A percentile compares a stretch with the other conserved stretches of the same genome.
Evolutionary conservation across 92 coral and sea anemone genomes (phyloP).

Genomic region (Zoanthus solanderi): DNA sequence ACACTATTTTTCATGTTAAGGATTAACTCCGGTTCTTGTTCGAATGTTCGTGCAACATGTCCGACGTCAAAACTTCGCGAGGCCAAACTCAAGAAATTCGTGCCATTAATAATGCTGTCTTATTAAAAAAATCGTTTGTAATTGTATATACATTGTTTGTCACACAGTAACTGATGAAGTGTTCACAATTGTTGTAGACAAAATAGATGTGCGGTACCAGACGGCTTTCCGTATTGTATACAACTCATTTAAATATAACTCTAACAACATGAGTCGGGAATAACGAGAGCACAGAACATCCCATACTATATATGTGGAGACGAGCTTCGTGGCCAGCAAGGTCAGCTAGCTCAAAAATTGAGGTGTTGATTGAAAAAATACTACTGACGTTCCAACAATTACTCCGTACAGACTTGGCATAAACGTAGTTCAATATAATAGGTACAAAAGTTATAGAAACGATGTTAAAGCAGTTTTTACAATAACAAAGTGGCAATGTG

Average conservation of each 20-base stretch:
- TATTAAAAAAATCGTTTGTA: not conserved
- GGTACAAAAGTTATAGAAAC: not conserved
- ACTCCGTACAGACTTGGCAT: not conserved
- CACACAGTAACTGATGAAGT: slow-evolving; percentile 6
- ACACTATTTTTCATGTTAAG: not conserved
- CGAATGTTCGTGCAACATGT: not conserved
- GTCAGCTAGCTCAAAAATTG: not conserved
- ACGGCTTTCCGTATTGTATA: not conserved
- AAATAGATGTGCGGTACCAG: slow-evolving; percentile 7
- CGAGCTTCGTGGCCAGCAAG: not conserved
- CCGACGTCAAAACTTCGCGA: not conserved
- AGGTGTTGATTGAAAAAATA: slow-evolving; percentile 3
- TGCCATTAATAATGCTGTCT: slow-evolving; percentile 1
- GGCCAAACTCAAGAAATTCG: not conserved
- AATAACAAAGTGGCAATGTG: not conserved
- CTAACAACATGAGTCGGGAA: not conserved
- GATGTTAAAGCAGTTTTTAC: slow-evolving; percentile 3
- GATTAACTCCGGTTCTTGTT: not conserved
- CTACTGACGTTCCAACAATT: not conserved
- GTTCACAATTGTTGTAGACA: slow-evolving; percentile 10
- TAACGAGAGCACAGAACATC: not conserved
- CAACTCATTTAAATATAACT: not conserved
- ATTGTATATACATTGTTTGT: not conserved
- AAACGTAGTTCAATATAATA: not conserved
- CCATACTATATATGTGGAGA: slow-evolving; percentile 1